Base-by-base conservation (phyloP, 2,888 invertebrate genomes). In the Chamaedrilus cognettii region DNA sequence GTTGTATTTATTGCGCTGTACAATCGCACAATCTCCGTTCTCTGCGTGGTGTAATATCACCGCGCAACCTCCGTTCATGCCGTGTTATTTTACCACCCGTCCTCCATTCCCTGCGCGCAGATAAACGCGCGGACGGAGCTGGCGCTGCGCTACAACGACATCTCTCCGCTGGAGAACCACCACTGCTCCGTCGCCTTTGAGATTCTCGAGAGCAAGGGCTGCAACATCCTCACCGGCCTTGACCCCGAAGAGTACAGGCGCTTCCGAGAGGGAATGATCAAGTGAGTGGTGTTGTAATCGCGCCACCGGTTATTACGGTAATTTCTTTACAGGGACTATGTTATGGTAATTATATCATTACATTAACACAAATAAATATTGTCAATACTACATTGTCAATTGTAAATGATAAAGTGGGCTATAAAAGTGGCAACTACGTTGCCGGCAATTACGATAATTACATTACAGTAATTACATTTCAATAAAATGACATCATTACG, bases 201-300 rank as follows among this genome's bases (percentile, higher is more conserved):
- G 67, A 80, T 83, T 65, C 73, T 83, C 2, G 28, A 34, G 7
- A 35, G 64, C 19, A 60, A 62, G 5, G 60, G 50, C 23, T 30
- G 35, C 32, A 71, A 71, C 67, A 70, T 74, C 23, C 67, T 91
- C 79, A 87, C 88, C 74, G 89, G 89, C 77, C 87, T 91, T 77
- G 80, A 83, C 61, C 76, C 81, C 31, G 85, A 84, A 31, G 80
- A 80, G 30, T 85, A 80, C 74, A 82, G 79, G 74, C 72, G 82
- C 59, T 77, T 83, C 3, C 70, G 91, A 67, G 91, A 91, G 79
- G 91, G 91, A 63, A 91, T 92, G 79, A 91, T 92, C 65, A 60
- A 83, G 66, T 61, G 26, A 15, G 55, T 52, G 26, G 23, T 42
- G n/a, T n/a, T n/a, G n/a, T n/a, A n/a, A n/a, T n/a, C n/a, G n/a